A percentile compares a stretch with the other conserved stretches of the same genome.
Evolutionary conservation across 2,888 invertebrate species (phyloP).

Genomic region (Mythimna loreyi): DNA sequence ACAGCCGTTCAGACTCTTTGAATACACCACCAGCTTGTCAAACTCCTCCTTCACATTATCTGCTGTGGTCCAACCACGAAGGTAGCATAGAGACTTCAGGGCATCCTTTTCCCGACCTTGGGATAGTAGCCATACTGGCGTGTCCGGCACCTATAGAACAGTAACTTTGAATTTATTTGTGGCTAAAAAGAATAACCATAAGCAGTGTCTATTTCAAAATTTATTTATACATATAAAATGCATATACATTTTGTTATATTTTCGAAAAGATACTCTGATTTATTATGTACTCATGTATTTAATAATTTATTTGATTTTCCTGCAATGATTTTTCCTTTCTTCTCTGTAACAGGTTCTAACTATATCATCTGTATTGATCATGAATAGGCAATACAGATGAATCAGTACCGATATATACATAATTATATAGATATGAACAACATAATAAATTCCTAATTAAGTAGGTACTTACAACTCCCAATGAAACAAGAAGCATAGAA

Average conservation of each 20-base stretch:
- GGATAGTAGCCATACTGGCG: constrained; percentile 90
- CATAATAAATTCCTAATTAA: not conserved
- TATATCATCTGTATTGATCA: too few species aligned
- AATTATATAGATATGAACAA: not conserved
- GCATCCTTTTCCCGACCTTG: constrained; percentile 88
- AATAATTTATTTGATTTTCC: too few species aligned
- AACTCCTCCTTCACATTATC: constrained; percentile 87
- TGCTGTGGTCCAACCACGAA: constrained; percentile 89
- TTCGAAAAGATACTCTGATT: too few species aligned
- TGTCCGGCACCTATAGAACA: constrained; percentile 87
- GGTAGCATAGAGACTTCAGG: constrained; percentile 87
- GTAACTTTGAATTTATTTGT: too few species aligned
- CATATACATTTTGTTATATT: too few species aligned
- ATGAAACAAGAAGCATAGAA: constrained; percentile 86
- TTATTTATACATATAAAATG: too few species aligned
- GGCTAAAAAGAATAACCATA: not conserved
- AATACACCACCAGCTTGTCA: constrained; percentile 81
- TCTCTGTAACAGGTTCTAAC: too few species aligned
- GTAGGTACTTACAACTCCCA: constrained; percentile 76
- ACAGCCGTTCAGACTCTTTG: constrained; percentile 79
- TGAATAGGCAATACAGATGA: too few species aligned
- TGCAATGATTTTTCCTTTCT: too few species aligned
- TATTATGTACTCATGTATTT: too few species aligned
- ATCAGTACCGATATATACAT: too few species aligned
- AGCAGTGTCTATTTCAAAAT: too few species aligned